Base-by-base conservation (phyloP, 2,888 invertebrate species). In the Hydroisotoma schaefferi region DNA sequence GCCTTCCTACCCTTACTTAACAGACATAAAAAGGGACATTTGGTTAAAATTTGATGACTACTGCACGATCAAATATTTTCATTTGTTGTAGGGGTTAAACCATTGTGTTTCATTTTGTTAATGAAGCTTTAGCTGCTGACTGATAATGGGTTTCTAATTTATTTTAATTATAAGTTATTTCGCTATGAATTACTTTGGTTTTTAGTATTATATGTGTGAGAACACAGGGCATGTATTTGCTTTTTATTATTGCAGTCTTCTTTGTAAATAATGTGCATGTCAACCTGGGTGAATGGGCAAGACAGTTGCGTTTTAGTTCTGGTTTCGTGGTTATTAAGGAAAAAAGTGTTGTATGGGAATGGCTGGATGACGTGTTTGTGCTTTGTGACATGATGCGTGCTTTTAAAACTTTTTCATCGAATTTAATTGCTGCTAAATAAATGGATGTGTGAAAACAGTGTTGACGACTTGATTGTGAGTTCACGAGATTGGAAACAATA, bases 391-490 rank as follows among this genome's bases (percentile, higher is more conserved):
- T 40, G 53, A 53, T 53, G 53, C 53, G 53, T 53, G 53, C 27
- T 53, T 53, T 53, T 26, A 53, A 53, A 53, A 43, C n/a, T 33
- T 53, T 53, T 53, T 53, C 40, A 43, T 28, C 15, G 20, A 33
- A 22, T 33, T 52, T 52, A 52, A 52, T 52, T 52, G 53, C 40
- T 23, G 26, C n/a, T n/a, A n/a, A 53, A 43, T 37, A 40, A 53
- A 53, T 53, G 38, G 40, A 53, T 53, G 53, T 53, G 53, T 53
- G 53, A 59, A 59, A 63, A 43, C 57, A 59, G 57, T 59, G 65
- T 59, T 65, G 65, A 65, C 61, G 65, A 53, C 59, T 61, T 61
- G 65, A 59, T 61, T 53, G 26, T 49, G 49, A 49, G 27, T 6
- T 18, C 8, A 27, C 49, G 49, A 49, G 28, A 49, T 46, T 49